Evolutionary conservation across 2,888 invertebrate species (phyloP).

Genomic region (Aricia artaxerxes): DNA sequence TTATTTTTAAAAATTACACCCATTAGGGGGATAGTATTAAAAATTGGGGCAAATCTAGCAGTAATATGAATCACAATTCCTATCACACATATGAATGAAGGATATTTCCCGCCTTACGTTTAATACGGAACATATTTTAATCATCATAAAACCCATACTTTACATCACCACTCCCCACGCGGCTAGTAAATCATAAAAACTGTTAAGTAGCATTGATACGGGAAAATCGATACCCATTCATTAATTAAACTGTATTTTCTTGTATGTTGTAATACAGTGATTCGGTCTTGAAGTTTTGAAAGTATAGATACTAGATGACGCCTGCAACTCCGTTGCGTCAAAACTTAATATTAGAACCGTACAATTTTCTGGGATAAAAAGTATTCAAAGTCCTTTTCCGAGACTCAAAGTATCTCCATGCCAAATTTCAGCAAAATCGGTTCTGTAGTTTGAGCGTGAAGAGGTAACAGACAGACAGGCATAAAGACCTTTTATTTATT

Average conservation of each 20-base stretch:
- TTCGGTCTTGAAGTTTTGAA: not conserved
- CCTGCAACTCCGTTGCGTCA: no score
- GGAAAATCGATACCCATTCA: constrained; percentile 37
- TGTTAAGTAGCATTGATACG: constrained; percentile 39
- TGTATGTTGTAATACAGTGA: constrained; percentile 41
- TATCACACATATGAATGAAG: constrained; percentile 31
- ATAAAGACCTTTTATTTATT: no score
- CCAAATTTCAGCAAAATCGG: no score
- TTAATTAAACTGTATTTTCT: constrained; percentile 39
- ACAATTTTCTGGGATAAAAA: no score
- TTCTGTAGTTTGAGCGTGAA: no score
- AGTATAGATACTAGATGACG: no score
- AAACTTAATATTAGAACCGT: no score
- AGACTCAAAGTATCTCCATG: no score
- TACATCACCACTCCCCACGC: constrained; percentile 41
- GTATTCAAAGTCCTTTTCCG: no score
- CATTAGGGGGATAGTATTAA: no score
- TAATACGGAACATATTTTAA: constrained; percentile 42
- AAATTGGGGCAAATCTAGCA: not conserved
- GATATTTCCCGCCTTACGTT: constrained; percentile 36
- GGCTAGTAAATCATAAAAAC: constrained; percentile 43
- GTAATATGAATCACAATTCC: not conserved
- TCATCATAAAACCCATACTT: constrained; percentile 44
- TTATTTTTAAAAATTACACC: no score
- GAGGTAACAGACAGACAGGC: no score